phyloP scores from a whole-genome alignment of 2,888 invertebrate species.

The Aspidiotus destructor region DNA sequence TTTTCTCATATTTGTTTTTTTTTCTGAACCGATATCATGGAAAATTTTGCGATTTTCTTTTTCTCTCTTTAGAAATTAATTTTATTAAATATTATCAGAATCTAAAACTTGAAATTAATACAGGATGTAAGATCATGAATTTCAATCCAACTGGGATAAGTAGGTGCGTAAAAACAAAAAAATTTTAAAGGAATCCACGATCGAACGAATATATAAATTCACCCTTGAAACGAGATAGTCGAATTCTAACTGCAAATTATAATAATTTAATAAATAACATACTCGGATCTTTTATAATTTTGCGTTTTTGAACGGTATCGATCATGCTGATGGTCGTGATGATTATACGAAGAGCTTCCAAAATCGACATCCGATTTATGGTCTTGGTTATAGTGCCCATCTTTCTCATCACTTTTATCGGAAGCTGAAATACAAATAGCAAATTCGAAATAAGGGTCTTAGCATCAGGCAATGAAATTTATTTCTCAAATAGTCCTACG shows the following conservation, averaged over 20 bases:
- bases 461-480: too few relatives aligned
- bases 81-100: too few relatives aligned
- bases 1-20: too few relatives aligned
- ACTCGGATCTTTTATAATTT: slow-evolving; percentile 17
- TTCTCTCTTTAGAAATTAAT: too few relatives aligned
- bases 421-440: slow-evolving; percentile 13
- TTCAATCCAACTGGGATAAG: neutral
- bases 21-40: too few relatives aligned
- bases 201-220: neutral
- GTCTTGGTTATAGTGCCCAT: slow-evolving; percentile 7
- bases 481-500: too few relatives aligned
- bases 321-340: slow-evolving; percentile 18
- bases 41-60: too few relatives aligned
- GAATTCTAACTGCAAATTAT: neutral
- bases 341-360: slow-evolving; percentile 18
- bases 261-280: slow-evolving; percentile 2
- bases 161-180: neutral
- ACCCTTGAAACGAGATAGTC: neutral
- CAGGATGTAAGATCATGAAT: neutral
- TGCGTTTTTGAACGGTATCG: slow-evolving; percentile 4
- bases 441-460: neutral
- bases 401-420: slow-evolving; percentile 23
- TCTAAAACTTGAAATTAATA: too few relatives aligned
- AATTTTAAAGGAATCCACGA: neutral
- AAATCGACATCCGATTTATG: slow-evolving; percentile 10